Evolutionary conservation across 1,140 invertebrate genomes (phyloP).

Genomic region (Lordiphosa collinella): DNA sequence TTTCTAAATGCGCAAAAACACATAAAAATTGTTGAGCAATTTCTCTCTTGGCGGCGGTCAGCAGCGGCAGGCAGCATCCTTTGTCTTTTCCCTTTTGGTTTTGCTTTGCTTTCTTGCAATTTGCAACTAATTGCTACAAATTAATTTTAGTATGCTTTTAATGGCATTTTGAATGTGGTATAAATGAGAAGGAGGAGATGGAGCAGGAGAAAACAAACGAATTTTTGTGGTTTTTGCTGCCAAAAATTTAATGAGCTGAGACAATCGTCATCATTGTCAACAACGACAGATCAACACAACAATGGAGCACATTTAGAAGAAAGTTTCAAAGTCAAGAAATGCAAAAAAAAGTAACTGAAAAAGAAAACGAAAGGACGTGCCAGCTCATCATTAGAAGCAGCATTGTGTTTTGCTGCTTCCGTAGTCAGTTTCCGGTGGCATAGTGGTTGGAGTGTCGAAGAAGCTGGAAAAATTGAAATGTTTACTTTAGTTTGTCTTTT

Average conservation of each 20-base stretch:
- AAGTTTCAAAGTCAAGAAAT: constrained; percentile 23
- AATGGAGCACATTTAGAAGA: constrained; percentile 52
- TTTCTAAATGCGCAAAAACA: constrained; percentile 70
- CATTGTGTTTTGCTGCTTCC: constrained; percentile 33
- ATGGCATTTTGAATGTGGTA: constrained; percentile 74
- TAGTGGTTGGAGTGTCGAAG: too few relatives aligned
- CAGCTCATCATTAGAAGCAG: constrained; percentile 46
- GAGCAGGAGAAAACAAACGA: constrained; percentile 42
- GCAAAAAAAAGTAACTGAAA: background rate
- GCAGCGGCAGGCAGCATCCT: constrained; percentile 15
- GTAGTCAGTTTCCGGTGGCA: background rate
- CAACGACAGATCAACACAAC: constrained; percentile 23
- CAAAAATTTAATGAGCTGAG: constrained; percentile 66
- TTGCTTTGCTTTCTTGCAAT: constrained; percentile 60
- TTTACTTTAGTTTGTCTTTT: too few relatives aligned
- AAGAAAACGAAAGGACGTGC: constrained; percentile 15
- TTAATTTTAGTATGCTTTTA: constrained; percentile 78
- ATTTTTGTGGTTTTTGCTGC: constrained; percentile 55
- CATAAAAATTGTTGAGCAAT: constrained; percentile 74
- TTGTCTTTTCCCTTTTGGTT: constrained; percentile 18
- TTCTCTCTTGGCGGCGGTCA: constrained; percentile 32
- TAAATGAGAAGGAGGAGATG: constrained; percentile 42
- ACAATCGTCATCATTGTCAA: constrained; percentile 36
- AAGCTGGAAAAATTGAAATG: too few relatives aligned
- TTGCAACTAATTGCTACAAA: constrained; percentile 77